These are phyloP conservation scores for Eucera pruinosa DNA, from an alignment of 2,888 invertebrate species.

Conservation along the genomic window DNA sequence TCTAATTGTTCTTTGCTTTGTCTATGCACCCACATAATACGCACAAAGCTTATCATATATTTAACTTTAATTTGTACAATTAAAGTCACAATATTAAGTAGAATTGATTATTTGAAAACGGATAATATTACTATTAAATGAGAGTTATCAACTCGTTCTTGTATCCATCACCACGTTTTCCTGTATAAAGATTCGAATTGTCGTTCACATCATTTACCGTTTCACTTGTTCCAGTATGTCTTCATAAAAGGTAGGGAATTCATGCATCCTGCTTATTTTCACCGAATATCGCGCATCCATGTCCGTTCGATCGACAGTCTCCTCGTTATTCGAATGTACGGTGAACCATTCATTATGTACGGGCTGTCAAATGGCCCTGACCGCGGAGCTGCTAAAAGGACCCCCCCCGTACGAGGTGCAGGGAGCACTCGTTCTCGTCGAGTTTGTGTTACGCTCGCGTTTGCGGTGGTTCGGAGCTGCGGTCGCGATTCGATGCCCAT, in stretches of 20 bases:
- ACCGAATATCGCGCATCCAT: slow-evolving; percentile 43
- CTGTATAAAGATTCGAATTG: slow-evolving; percentile 9
- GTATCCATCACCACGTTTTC: no score
- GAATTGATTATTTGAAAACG: no score
- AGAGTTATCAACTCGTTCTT: no score
- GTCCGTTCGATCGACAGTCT: slow-evolving; percentile 53
- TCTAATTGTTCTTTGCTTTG: no score
- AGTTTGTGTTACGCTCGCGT: slow-evolving; percentile 79
- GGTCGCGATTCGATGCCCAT: slow-evolving; percentile 81
- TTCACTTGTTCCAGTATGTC: slow-evolving; percentile 11
- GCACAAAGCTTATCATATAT: no score
- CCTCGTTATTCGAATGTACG: slow-evolving; percentile 59
- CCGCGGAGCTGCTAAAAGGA: slow-evolving; percentile 79
- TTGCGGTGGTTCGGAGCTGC: slow-evolving; percentile 77
- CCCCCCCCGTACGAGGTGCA: slow-evolving; percentile 55
- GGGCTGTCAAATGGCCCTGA: slow-evolving; percentile 77
- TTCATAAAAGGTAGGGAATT: slow-evolving; percentile 27
- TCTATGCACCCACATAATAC: no score
- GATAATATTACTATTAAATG: no score
- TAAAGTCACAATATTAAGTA: no score
- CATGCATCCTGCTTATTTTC: slow-evolving; percentile 56
- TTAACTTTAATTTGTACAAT: no score
- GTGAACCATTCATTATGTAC: slow-evolving; percentile 77
- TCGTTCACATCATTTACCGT: slow-evolving; percentile 15
- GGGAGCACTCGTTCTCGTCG: slow-evolving; percentile 68